Evolutionary conservation across 2,888 invertebrate genomes (phyloP), one percentile per base, ranked within the genome.

Genomic region (Cheilosia vernalis): DNA sequence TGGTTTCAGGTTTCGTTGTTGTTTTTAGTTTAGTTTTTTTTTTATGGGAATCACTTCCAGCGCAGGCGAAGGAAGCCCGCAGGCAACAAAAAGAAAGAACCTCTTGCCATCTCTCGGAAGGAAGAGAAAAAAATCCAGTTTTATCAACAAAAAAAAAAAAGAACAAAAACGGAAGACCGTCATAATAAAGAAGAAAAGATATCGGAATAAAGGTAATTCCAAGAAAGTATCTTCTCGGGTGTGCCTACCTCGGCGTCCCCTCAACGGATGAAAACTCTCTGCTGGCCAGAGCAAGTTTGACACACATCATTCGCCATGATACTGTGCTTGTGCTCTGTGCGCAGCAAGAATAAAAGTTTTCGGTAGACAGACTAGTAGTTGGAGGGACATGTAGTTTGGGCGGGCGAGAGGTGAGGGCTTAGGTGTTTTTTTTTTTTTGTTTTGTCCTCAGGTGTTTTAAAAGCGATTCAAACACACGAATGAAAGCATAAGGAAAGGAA

Each of bases 181-280:
- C 60, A 66, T 58, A 76, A 60, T 58, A 76, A 76, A 64, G 19
- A 74, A 61, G 53, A 64, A 73, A 55, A 60, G 60, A 73, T 53
- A 66, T 79, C 66, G 60, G 72, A 67, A 80, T 67, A 51, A 53
- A 80, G 80, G 74, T 74, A 74, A 74, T 80, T 80, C 80, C 67
- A 74, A 80, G 80, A 80, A 80, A 67, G 80, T 67, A 74, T 80
- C 80, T 80, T 80, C 74, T 74, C 74, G 66, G 53, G 66, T 73
- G 66, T 73, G 47, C 47, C 73, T 63, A 42, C 13, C 30, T 19
- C 27, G 21, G 42, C 19, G 44, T 19, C 19, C 44, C 67, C 30
- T 44, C 44, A 6, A 5, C 24, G 19, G 19, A 33, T 17, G 72
- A 27, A 42, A 61, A 27, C 61, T 49, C 49, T 60, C 40, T 58